Evolutionary conservation across 1,140 invertebrate species (phyloP).

Genomic region (Leptestheria dahalacensis): DNA sequence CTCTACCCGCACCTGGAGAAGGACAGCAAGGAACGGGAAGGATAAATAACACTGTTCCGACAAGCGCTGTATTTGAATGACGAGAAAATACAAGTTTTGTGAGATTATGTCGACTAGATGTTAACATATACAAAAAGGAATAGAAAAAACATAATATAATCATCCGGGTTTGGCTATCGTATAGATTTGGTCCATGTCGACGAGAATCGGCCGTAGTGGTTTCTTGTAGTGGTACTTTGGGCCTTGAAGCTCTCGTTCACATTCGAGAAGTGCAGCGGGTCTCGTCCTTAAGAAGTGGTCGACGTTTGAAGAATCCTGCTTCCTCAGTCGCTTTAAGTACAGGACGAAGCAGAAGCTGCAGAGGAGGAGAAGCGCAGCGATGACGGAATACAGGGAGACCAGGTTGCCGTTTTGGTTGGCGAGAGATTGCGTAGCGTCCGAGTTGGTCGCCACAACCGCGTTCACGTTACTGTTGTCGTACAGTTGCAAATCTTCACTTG

Average conservation of each 20-base stretch:
- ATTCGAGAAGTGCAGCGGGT: not conserved
- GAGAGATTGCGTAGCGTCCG: no score
- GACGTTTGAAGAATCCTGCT: not conserved
- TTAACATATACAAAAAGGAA: not conserved
- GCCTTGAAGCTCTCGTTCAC: not conserved
- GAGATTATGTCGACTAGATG: not conserved
- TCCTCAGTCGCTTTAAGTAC: no score
- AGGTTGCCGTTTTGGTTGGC: no score
- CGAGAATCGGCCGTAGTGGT: not conserved
- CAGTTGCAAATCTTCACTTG: no score
- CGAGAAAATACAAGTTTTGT: not conserved
- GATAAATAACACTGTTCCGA: not conserved
- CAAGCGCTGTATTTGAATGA: not conserved
- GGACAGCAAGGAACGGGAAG: constrained; percentile 9
- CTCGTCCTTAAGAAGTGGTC: not conserved
- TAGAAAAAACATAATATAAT: not conserved
- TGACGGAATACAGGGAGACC: not conserved
- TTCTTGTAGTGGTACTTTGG: not conserved
- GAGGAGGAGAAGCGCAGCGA: not conserved
- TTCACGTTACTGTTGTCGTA: no score
- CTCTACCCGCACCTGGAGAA: constrained; percentile 54
- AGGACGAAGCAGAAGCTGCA: not conserved
- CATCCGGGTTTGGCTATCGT: not conserved
- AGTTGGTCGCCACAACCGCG: no score
- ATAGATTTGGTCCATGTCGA: not conserved